Conservation (phyloP, 2,797 vertebrate genomes). For the Anas georgica region DNA sequence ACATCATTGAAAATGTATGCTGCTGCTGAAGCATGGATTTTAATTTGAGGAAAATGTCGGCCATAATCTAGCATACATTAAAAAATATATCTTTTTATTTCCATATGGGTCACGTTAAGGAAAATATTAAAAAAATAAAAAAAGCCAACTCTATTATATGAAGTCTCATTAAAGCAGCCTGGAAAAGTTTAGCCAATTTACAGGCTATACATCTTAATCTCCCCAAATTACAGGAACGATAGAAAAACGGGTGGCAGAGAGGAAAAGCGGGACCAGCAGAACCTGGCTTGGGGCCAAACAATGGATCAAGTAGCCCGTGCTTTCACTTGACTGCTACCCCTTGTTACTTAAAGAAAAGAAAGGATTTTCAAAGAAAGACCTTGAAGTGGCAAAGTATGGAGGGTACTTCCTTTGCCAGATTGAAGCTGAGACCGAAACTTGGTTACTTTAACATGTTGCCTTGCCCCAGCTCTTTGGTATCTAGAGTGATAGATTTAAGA, state of each 20-base stretch:
- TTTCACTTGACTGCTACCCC: slow-evolving; percentile 66
- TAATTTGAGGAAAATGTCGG: slow-evolving; percentile 70
- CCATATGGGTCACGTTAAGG: slow-evolving; percentile 81
- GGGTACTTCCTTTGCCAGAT: neutral
- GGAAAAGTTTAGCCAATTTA: slow-evolving; percentile 81
- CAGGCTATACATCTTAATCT: slow-evolving; percentile 84
- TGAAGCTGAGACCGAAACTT: neutral
- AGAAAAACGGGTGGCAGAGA: slow-evolving; percentile 48
- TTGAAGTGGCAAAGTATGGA: neutral
- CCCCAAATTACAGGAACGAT: slow-evolving; percentile 63
- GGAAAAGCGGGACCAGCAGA: slow-evolving; percentile 59
- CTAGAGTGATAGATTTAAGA: neutral
- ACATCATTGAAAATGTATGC: slow-evolving; percentile 64
- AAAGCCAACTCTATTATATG: slow-evolving; percentile 72
- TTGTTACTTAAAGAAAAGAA: slow-evolving; percentile 68
- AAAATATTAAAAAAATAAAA: slow-evolving; percentile 65
- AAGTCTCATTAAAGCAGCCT: slow-evolving; percentile 80
- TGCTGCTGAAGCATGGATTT: slow-evolving; percentile 71
- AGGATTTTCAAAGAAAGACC: slow-evolving; percentile 36
- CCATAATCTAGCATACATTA: slow-evolving; percentile 70
- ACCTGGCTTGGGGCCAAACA: slow-evolving; percentile 75
- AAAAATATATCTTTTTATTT: slow-evolving; percentile 76
- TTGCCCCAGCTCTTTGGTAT: neutral
- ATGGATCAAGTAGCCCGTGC: slow-evolving; percentile 68
- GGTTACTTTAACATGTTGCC: neutral